These are phyloP conservation scores for Cettia cetti DNA, from an alignment of 2,113 vertebrate genomes.

Conservation along the genomic window DNA sequence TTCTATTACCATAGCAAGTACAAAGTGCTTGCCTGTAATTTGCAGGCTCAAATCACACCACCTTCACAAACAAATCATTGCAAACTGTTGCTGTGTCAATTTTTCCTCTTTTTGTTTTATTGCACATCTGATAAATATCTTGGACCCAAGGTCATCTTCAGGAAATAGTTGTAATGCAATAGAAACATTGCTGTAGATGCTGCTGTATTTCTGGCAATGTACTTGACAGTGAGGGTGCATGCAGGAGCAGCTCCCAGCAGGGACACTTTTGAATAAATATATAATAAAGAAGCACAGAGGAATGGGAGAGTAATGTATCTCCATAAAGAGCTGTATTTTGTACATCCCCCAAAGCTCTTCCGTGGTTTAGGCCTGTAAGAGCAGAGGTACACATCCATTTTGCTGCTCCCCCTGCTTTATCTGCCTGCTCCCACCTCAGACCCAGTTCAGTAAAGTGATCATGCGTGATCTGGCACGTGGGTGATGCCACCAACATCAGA, in stretches of 20 bases:
- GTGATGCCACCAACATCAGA: background rate
- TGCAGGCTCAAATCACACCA: background rate
- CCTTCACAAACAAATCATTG: background rate
- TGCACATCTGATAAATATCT: background rate
- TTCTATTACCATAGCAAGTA: background rate
- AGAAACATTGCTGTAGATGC: background rate
- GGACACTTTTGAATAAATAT: background rate
- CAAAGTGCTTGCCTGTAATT: background rate
- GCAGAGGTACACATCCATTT: background rate
- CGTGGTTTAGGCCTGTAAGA: background rate
- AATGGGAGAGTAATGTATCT: background rate
- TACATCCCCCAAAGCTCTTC: background rate
- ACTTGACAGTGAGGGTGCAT: constrained; percentile 6
- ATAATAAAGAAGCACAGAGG: background rate
- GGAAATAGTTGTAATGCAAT: background rate
- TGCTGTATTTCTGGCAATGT: background rate
- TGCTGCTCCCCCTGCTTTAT: background rate
- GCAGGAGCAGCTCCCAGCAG: background rate
- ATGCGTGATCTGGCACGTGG: accelerated
- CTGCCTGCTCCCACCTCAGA: background rate
- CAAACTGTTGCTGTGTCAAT: background rate
- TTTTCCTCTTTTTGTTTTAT: background rate
- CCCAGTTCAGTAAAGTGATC: background rate
- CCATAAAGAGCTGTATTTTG: background rate
- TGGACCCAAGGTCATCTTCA: background rate